A percentile compares a stretch with the other conserved stretches of the same genome.
Conservation (phyloP, 2,797 vertebrate genomes). For the Crocodylus rhombifer region DNA sequence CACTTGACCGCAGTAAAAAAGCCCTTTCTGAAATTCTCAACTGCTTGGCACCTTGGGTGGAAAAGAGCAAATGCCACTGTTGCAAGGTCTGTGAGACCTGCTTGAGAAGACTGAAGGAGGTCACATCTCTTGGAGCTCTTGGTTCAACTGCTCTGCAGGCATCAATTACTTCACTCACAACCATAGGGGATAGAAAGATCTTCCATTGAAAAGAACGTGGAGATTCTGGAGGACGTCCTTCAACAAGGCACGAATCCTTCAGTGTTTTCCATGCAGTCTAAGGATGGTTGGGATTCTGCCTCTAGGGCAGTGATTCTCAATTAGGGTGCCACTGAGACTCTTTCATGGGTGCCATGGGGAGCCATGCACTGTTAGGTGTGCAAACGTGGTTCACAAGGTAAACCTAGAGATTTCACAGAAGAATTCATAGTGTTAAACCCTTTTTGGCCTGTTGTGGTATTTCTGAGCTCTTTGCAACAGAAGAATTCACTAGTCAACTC, state of each 20-base stretch:
- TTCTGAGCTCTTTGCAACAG: too few relatives aligned
- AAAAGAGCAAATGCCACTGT: not conserved
- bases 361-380: too few relatives aligned
- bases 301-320: not conserved
- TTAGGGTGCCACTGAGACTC: not conserved
- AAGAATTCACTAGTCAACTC: too few relatives aligned
- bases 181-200: not conserved
- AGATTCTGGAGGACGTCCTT: not conserved
- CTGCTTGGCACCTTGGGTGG: not conserved
- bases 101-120: not conserved
- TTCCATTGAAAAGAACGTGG: not conserved
- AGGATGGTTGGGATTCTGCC: not conserved
- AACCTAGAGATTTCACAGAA: too few relatives aligned
- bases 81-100: not conserved
- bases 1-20: not conserved
- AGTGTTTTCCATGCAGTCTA: not conserved
- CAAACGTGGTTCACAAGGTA: too few relatives aligned
- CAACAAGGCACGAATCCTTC: not conserved
- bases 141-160: not conserved
- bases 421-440: too few relatives aligned
- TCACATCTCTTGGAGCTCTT: not conserved
- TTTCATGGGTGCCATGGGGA: too few relatives aligned
- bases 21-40: not conserved
- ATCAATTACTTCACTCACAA: not conserved
- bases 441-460: too few relatives aligned